These are phyloP conservation scores for Oreochromis mossambicus DNA, from an alignment of 2,797 vertebrate genomes.

Conservation along the genomic window DNA sequence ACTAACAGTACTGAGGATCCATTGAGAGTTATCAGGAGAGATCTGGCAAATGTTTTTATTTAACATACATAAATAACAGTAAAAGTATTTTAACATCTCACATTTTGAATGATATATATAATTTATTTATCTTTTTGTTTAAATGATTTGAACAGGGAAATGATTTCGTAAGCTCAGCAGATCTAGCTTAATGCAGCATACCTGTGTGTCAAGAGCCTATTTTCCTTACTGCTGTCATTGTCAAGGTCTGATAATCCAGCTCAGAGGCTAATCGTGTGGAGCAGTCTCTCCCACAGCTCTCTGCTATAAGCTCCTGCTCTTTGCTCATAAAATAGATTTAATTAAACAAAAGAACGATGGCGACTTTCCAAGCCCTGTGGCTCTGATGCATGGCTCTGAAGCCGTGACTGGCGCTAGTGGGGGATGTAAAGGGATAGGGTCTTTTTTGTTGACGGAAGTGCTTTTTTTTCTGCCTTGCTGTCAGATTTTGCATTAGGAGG, in stretches of 20 bases:
- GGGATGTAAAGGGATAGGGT: slow-evolving; percentile 22
- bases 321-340: slow-evolving; percentile 65
- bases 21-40: neutral
- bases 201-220: slow-evolving; percentile 40
- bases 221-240: slow-evolving; percentile 52
- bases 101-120: neutral
- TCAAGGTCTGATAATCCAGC: slow-evolving; percentile 58
- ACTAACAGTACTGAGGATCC: neutral
- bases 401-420: slow-evolving; percentile 5
- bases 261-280: slow-evolving; percentile 53
- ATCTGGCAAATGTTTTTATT: neutral
- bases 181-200: slow-evolving; percentile 31
- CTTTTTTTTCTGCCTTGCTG: neutral
- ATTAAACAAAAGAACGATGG: slow-evolving; percentile 66
- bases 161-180: slow-evolving; percentile 31
- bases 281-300: slow-evolving; percentile 43
- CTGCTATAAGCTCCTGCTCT: slow-evolving; percentile 40
- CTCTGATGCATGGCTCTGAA: slow-evolving; percentile 29
- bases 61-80: neutral
- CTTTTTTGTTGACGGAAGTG: slow-evolving; percentile 13
- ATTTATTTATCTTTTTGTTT: neutral
- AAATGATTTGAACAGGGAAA: slow-evolving; percentile 26
- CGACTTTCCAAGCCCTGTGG: slow-evolving; percentile 47
- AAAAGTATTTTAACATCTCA: neutral
- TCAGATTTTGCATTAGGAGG: neutral